Percentiles rank a stretch among this genome's conserved stretches.
phyloP scores from a whole-genome alignment of 2,797 vertebrate species.

The Crocodylus rhombifer region DNA sequence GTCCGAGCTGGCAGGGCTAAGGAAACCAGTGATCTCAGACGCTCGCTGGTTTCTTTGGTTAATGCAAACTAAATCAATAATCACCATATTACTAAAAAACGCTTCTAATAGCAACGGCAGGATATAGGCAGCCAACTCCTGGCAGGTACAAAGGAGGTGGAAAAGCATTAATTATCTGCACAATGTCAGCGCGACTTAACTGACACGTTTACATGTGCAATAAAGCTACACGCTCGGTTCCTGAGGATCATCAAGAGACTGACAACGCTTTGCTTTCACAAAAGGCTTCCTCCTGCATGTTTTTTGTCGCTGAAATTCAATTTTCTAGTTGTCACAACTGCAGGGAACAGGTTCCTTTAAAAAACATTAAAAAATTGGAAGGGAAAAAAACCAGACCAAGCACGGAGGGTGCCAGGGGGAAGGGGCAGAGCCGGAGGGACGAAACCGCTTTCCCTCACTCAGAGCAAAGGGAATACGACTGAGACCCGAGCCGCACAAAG shows the following conservation, averaged over 20 bases:
- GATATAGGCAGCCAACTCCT: constrained; percentile 23
- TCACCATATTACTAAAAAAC: constrained; percentile 66
- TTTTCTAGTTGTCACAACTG: constrained; percentile 13
- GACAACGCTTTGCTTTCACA: constrained; percentile 18
- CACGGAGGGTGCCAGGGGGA: background rate
- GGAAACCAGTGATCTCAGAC: background rate
- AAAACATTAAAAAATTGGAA: constrained; percentile 5
- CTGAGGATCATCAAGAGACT: constrained; percentile 4
- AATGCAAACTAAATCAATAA: constrained; percentile 62
- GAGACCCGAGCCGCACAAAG: background rate
- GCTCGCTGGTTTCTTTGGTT: constrained; percentile 3
- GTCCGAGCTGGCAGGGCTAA: background rate
- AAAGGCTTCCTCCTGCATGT: constrained; percentile 34
- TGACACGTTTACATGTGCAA: background rate
- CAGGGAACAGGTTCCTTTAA: background rate
- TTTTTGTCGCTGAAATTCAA: constrained; percentile 46
- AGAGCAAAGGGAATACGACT: background rate
- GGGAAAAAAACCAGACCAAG: background rate
- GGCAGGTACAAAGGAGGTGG: background rate
- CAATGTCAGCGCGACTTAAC: background rate
- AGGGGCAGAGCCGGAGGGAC: background rate
- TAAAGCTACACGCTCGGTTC: constrained; percentile 43
- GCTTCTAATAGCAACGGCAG: constrained; percentile 27
- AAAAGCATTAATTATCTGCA: constrained; percentile 23
- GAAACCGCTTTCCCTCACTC: background rate